These are phyloP conservation scores for Kryptopterus vitreolus DNA, from an alignment of 2,797 vertebrate species.

Conservation along the genomic window DNA sequence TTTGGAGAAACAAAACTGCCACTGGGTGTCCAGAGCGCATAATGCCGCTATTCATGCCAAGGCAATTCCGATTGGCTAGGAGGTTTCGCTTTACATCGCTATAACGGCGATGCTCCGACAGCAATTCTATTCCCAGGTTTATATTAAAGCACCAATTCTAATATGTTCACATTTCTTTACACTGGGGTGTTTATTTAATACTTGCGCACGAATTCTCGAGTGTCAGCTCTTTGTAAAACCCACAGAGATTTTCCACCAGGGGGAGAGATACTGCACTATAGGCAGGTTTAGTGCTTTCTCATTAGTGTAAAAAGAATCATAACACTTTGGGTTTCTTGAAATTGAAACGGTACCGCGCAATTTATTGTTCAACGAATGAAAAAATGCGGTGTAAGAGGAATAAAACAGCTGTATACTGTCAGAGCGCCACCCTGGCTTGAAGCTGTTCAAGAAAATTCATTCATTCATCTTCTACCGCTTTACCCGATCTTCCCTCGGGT, in stretches of 20 bases:
- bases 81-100: not conserved
- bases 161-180: not conserved
- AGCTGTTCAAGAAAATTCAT: no score
- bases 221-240: not conserved
- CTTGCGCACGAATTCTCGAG: not conserved
- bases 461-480: no score
- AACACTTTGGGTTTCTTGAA: not conserved
- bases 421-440: no score
- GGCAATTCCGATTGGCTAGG: not conserved
- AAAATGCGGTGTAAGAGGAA: not conserved
- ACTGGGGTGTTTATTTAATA: not conserved
- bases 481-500: no score
- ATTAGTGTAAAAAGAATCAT: not conserved
- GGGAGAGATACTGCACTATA: not conserved
- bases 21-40: no score
- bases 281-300: not conserved
- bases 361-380: not conserved
- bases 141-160: not conserved
- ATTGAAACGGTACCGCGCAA: not conserved
- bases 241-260: not conserved
- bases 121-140: not conserved
- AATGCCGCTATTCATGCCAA: no score
- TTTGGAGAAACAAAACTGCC: no score
- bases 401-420: not conserved
- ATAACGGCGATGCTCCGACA: not conserved